Conservation (phyloP, 1,140 invertebrate genomes). For the Apis florea region DNA sequence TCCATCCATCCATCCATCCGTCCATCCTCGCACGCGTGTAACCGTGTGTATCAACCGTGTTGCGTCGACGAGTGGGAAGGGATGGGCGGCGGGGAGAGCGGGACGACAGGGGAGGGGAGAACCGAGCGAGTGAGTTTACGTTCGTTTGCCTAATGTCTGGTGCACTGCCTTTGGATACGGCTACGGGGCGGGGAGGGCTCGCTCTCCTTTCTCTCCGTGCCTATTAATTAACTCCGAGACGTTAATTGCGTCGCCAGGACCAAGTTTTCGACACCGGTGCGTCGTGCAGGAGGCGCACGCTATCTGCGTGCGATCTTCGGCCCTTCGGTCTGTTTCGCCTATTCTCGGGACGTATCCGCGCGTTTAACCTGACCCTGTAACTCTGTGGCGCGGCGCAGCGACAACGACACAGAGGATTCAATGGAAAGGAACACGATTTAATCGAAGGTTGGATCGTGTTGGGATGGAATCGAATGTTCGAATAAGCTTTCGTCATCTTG, state of each 20-base stretch:
- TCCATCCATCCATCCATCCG: neutral
- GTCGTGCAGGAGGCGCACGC: slow-evolving; percentile 13
- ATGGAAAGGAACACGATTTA: slow-evolving; percentile 42
- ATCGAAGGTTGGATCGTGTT: neutral
- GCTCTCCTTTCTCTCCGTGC: slow-evolving; percentile 65
- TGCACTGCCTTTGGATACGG: slow-evolving; percentile 61
- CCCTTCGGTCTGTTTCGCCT: slow-evolving; percentile 5
- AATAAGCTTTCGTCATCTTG: too few relatives aligned
- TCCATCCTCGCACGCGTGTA: slow-evolving; percentile 4
- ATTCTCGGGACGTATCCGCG: neutral
- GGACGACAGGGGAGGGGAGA: too few relatives aligned
- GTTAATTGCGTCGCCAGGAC: slow-evolving; percentile 65
- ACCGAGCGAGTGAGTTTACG: slow-evolving; percentile 50
- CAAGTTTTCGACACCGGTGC: slow-evolving; percentile 27
- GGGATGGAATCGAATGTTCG: too few relatives aligned
- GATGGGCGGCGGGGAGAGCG: neutral
- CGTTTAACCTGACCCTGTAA: slow-evolving; percentile 51
- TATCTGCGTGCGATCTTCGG: slow-evolving; percentile 35
- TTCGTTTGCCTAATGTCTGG: slow-evolving; percentile 65
- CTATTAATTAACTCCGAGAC: slow-evolving; percentile 66
- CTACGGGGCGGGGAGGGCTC: slow-evolving; percentile 28
- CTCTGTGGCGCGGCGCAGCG: neutral
- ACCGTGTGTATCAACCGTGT: slow-evolving; percentile 39
- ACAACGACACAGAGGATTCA: slow-evolving; percentile 32
- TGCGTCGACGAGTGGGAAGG: slow-evolving; percentile 4